These are phyloP conservation scores for Microcebus lehilahytsara DNA, from an alignment of 2,113 vertebrate genomes.

Conservation along the genomic window DNA sequence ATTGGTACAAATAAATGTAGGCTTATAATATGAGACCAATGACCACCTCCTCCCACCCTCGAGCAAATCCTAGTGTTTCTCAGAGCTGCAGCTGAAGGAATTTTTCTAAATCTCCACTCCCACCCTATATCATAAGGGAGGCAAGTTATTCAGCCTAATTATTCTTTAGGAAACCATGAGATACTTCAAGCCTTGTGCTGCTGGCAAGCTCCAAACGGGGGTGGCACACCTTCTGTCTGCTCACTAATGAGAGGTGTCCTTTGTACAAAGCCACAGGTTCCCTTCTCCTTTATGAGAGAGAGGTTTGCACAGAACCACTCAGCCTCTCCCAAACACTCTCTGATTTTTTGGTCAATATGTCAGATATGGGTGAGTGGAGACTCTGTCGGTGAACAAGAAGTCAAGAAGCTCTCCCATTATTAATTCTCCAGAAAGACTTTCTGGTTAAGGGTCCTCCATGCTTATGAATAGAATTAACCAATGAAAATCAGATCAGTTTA, in stretches of 20 bases:
- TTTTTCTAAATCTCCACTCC: neutral
- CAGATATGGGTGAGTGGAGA: neutral
- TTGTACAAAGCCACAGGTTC: neutral
- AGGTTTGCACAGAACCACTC: neutral
- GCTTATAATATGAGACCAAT: neutral
- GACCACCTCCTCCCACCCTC: neutral
- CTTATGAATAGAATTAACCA: neutral
- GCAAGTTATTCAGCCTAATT: neutral
- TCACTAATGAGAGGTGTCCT: neutral
- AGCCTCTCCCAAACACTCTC: neutral
- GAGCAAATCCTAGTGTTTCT: neutral
- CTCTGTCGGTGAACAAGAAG: neutral
- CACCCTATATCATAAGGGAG: neutral
- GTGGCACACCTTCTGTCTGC: neutral
- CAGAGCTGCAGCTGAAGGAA: neutral
- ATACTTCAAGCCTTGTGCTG: neutral
- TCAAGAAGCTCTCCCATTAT: neutral
- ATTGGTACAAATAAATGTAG: neutral
- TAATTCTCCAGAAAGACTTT: neutral
- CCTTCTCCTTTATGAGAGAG: neutral
- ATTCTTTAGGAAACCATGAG: neutral
- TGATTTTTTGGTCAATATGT: neutral
- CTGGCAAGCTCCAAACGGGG: neutral
- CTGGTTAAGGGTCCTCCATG: neutral
- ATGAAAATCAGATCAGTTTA: neutral